These are phyloP conservation scores for Adelphocoris suturalis DNA, from an alignment of 2,888 invertebrate genomes.

Conservation along the genomic window DNA sequence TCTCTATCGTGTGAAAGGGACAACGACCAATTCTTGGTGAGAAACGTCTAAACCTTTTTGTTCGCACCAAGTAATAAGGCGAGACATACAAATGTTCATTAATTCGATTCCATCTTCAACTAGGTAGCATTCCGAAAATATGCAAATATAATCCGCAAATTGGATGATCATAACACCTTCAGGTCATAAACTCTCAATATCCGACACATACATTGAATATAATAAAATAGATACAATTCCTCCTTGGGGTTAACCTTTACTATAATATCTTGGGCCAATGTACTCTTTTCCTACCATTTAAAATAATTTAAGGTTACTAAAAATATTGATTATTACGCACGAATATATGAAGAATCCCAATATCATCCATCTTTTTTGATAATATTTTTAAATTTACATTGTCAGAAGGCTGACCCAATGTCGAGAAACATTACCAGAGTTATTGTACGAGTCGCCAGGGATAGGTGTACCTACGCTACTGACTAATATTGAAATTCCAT, in stretches of 20 bases:
- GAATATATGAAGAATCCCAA: no score
- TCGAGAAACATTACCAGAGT: constrained; percentile 37
- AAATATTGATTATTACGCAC: no score
- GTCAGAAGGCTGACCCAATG: background rate
- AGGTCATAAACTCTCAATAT: background rate
- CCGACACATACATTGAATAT: background rate
- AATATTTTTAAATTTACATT: constrained; percentile 40
- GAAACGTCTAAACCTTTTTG: background rate
- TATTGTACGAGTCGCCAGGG: background rate
- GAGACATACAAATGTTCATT: background rate
- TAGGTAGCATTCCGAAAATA: no score
- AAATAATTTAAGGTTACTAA: background rate
- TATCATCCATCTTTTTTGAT: no score
- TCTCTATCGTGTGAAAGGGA: background rate
- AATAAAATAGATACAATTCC: background rate
- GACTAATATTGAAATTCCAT: constrained; percentile 70
- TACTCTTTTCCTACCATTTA: background rate
- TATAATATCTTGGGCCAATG: background rate
- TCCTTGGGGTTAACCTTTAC: background rate
- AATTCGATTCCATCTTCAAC: background rate
- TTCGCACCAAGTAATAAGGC: background rate
- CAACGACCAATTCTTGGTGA: background rate
- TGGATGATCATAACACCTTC: background rate
- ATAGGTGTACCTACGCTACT: constrained; percentile 48
- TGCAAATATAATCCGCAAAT: background rate